Conservation (phyloP, 1,140 invertebrate genomes). For the Leguminivora glycinivorella region DNA sequence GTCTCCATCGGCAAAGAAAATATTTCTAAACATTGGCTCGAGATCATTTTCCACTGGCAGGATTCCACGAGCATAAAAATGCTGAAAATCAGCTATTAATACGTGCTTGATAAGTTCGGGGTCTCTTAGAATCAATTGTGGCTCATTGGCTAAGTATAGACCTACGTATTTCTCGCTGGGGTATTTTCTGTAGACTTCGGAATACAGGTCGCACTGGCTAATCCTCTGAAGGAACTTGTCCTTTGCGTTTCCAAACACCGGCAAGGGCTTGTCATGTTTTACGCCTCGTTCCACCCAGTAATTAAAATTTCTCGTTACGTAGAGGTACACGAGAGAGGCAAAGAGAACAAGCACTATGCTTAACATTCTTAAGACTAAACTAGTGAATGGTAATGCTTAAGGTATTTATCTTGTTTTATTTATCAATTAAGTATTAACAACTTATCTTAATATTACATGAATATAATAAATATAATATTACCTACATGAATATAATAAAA, state of each 20-base stretch:
- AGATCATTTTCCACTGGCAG: constrained; percentile 41
- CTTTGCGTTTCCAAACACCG: constrained; percentile 45
- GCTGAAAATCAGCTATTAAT: constrained; percentile 78
- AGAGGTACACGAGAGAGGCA: background rate
- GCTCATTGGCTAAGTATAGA: constrained; percentile 36
- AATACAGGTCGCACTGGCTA: constrained; percentile 37
- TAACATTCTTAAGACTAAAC: background rate
- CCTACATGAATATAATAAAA: too few species aligned
- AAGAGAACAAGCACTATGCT: background rate
- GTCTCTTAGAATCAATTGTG: constrained; percentile 74
- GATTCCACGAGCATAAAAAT: constrained; percentile 61
- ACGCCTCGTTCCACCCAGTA: background rate
- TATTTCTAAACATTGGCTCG: constrained; percentile 48
- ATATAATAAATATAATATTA: too few species aligned
- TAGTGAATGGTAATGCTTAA: background rate
- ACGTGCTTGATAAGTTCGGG: constrained; percentile 78
- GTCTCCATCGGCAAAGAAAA: constrained; percentile 44
- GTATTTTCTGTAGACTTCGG: constrained; percentile 34
- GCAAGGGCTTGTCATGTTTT: constrained; percentile 10
- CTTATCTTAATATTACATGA: background rate
- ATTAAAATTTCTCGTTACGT: background rate
- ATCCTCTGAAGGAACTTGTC: constrained; percentile 33
- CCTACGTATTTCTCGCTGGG: constrained; percentile 42
- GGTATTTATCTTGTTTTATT: too few species aligned
- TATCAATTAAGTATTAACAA: background rate